Percentiles rank a stretch among this genome's conserved stretches.
Evolutionary conservation across 2,888 invertebrate species (phyloP).

Genomic region (Ommatoiulus sabulosus): DNA sequence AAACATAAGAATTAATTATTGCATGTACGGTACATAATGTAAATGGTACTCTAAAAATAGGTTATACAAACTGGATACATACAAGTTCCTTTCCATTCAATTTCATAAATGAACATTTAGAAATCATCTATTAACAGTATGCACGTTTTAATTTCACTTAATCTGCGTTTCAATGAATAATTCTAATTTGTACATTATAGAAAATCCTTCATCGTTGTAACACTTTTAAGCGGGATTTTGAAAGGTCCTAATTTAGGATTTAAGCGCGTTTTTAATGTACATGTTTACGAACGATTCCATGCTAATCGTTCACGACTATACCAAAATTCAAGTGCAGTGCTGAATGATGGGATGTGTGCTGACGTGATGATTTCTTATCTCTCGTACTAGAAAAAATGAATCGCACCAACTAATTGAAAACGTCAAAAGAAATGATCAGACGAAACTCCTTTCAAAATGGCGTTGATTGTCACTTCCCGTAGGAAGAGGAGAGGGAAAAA

Average conservation of each 20-base stretch:
- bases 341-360: background rate
- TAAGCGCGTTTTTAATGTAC: background rate
- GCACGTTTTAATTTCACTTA: background rate
- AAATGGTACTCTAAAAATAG: background rate
- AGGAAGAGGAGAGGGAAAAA: too few species aligned
- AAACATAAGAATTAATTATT: background rate
- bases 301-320: background rate
- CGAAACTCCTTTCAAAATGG: too few species aligned
- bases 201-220: background rate
- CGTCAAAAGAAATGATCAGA: too few species aligned
- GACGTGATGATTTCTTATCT: conserved; percentile 1
- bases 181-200: background rate
- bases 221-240: background rate
- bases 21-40: background rate
- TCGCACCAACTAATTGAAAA: background rate
- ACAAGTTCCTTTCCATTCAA: background rate
- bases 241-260: background rate
- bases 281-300: background rate
- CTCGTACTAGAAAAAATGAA: background rate
- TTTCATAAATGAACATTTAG: background rate
- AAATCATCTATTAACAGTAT: background rate
- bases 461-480: background rate
- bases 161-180: background rate
- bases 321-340: background rate
- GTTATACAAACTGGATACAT: background rate